Conservation (phyloP, 2,113 vertebrate species). For the Tautogolabrus adspersus region DNA sequence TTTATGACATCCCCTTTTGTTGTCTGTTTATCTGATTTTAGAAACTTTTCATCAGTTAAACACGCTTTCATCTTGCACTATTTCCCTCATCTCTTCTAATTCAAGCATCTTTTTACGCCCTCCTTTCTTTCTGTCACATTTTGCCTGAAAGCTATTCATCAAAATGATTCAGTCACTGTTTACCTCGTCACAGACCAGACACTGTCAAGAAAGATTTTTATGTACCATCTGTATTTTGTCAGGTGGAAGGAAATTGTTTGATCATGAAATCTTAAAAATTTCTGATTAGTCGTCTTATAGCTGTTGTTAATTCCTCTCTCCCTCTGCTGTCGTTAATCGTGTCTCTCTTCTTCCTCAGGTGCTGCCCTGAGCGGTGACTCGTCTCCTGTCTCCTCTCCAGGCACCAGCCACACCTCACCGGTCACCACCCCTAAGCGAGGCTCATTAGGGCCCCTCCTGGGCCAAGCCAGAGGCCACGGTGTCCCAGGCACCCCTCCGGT, state of each 20-base stretch:
- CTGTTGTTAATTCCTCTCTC: conserved; percentile 16
- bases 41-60: not conserved
- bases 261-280: conserved; percentile 41
- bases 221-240: conserved; percentile 26
- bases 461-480: conserved; percentile 86
- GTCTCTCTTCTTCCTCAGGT: conserved; percentile 75
- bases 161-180: conserved; percentile 40
- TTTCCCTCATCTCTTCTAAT: conserved; percentile 42
- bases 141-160: conserved; percentile 39
- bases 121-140: conserved; percentile 47
- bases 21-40: conserved; percentile 23
- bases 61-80: conserved; percentile 38
- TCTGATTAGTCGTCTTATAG: conserved; percentile 26
- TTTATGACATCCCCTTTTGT: conserved; percentile 37
- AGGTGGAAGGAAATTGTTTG: conserved; percentile 34
- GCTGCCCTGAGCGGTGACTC: conserved; percentile 93
- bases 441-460: conserved; percentile 90
- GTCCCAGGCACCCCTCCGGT: conserved; percentile 91
- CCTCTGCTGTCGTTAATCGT: not conserved
- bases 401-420: conserved; percentile 94
- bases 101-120: conserved; percentile 20
- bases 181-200: conserved; percentile 19
- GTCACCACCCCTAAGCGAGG: conserved; percentile 92
- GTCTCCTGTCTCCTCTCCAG: conserved; percentile 92
- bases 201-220: conserved; percentile 23